A percentile compares a stretch with the other conserved stretches of the same genome.
phyloP scores from a whole-genome alignment of 2,888 invertebrate genomes.

The Diploptera punctata region DNA sequence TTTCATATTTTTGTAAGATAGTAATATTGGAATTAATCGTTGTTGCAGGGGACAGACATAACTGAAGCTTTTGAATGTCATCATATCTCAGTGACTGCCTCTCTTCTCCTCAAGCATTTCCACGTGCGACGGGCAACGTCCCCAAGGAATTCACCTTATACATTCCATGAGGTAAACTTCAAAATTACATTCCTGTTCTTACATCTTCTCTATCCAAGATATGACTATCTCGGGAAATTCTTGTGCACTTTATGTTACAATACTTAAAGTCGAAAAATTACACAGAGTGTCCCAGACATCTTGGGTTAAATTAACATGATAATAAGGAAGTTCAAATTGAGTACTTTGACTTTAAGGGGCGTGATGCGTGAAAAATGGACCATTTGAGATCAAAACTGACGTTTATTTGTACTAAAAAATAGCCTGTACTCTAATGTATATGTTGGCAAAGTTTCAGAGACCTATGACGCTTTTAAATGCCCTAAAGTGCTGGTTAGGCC shows the following conservation, averaged over 20 bases:
- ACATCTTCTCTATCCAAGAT: not conserved
- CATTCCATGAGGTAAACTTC: slow-evolving; percentile 76
- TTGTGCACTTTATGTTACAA: not conserved
- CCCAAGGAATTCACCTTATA: slow-evolving; percentile 73
- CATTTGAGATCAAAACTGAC: no score
- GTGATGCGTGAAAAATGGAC: no score
- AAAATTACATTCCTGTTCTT: slow-evolving; percentile 64
- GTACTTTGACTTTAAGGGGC: not conserved
- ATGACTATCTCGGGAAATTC: not conserved
- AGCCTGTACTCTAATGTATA: no score
- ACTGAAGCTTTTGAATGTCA: slow-evolving; percentile 57
- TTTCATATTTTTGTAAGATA: no score
- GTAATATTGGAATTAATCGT: no score
- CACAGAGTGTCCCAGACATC: not conserved
- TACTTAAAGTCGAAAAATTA: not conserved
- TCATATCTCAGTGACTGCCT: slow-evolving; percentile 66
- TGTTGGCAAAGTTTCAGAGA: no score
- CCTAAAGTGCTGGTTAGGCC: no score
- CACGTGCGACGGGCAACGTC: slow-evolving; percentile 61
- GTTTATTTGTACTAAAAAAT: no score
- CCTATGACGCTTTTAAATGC: no score
- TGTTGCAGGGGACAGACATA: no score
- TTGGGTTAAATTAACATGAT: not conserved
- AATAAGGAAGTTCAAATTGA: not conserved
- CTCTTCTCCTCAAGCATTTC: slow-evolving; percentile 61